These are phyloP conservation scores for Dromius quadrimaculatus DNA, from an alignment of 2,888 invertebrate genomes.

Conservation along the genomic window DNA sequence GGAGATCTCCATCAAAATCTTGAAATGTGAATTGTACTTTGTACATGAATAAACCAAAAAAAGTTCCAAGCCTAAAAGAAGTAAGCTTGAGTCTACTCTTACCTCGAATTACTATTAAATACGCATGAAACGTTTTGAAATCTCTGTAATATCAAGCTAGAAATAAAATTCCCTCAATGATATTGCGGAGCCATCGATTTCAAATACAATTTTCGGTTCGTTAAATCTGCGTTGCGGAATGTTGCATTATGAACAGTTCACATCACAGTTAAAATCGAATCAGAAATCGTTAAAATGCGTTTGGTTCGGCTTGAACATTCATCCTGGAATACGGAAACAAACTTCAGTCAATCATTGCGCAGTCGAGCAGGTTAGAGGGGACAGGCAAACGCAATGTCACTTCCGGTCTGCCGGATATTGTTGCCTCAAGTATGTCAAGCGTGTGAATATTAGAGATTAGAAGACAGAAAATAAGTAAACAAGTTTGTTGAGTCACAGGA, in stretches of 20 bases:
- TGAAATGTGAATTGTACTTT: no score
- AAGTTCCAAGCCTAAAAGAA: no score
- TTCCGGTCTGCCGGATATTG: slow-evolving; percentile 39
- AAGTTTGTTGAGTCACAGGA: background rate
- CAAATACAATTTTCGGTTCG: background rate
- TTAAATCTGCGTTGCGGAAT: slow-evolving; percentile 2
- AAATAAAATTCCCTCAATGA: background rate
- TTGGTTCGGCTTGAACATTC: background rate
- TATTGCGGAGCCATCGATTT: background rate
- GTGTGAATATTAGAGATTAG: slow-evolving; percentile 28
- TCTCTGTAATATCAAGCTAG: no score
- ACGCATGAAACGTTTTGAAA: no score
- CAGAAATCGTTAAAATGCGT: slow-evolving; percentile 24
- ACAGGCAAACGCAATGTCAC: background rate
- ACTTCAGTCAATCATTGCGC: background rate
- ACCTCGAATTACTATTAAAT: no score
- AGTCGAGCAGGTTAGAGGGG: background rate
- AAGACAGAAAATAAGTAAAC: slow-evolving; percentile 23
- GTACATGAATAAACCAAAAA: no score
- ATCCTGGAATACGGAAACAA: slow-evolving; percentile 9
- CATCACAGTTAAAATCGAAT: slow-evolving; percentile 18
- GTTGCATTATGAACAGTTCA: background rate
- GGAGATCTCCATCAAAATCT: no score
- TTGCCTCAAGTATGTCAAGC: slow-evolving; percentile 24
- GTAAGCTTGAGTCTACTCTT: no score